A percentile compares a stretch with the other conserved stretches of the same genome.
These are phyloP conservation scores for Chaenocephalus aceratus DNA, from an alignment of 2,113 vertebrate genomes.

Conservation along the genomic window DNA sequence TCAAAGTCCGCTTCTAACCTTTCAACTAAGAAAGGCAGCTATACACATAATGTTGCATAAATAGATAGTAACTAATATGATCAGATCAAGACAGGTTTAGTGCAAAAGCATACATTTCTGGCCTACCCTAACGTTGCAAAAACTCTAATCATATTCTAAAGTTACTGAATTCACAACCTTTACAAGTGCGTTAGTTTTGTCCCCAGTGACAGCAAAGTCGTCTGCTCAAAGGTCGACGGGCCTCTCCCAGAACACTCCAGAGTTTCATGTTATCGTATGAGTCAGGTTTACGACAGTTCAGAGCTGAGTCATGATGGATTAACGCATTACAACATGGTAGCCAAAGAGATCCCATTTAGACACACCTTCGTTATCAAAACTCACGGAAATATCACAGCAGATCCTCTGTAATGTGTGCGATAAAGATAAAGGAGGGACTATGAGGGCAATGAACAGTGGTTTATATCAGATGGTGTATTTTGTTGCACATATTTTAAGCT, in stretches of 20 bases:
- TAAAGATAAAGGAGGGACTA: background rate
- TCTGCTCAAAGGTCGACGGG: slow-evolving; percentile 52
- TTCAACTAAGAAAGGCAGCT: background rate
- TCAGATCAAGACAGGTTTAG: background rate
- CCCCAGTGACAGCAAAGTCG: slow-evolving; percentile 6
- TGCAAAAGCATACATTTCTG: no score
- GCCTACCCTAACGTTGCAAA: background rate
- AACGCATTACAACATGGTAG: background rate
- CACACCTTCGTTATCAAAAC: no score
- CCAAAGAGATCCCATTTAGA: background rate
- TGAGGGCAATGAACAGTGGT: background rate
- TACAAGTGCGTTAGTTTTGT: background rate
- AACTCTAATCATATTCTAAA: background rate
- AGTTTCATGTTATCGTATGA: slow-evolving; percentile 42
- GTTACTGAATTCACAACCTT: background rate
- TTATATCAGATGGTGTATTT: background rate
- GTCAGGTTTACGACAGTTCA: background rate
- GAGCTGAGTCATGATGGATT: background rate
- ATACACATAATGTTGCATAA: background rate
- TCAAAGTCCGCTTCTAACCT: background rate
- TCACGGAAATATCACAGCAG: background rate
- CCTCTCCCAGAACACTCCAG: slow-evolving; percentile 30
- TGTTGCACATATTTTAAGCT: background rate
- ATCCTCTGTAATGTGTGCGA: background rate
- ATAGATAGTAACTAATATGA: background rate